Evolutionary conservation across 2,888 invertebrate species (phyloP).

Genomic region (Caenorhabditis wallacei): DNA sequence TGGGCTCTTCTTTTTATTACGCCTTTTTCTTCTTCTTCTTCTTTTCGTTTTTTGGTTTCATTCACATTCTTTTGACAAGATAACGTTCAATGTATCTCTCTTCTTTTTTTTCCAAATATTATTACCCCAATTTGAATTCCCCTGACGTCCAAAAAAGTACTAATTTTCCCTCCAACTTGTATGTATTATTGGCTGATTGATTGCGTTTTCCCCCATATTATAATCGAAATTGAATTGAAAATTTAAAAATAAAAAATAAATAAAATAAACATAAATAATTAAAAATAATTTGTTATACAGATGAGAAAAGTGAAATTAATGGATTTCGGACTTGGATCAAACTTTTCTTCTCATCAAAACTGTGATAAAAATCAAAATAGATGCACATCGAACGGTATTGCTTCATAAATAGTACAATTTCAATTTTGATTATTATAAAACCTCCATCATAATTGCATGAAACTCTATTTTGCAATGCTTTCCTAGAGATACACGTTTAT

Average conservation of each 20-base stretch:
- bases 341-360: no score
- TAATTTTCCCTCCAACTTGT: conserved; percentile 18
- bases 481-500: no score
- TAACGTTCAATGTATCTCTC: conserved; percentile 46
- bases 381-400: no score
- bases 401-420: no score
- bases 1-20: conserved; percentile 40
- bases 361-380: no score
- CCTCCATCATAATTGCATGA: no score
- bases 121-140: background rate
- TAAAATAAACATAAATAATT: conserved; percentile 19
- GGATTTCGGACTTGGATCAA: background rate
- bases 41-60: conserved; percentile 11
- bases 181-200: conserved; percentile 52
- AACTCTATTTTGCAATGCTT: no score
- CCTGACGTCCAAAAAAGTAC: conserved; percentile 13
- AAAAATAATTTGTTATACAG: background rate
- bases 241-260: conserved; percentile 28
- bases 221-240: background rate
- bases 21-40: no score
- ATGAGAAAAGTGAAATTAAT: background rate
- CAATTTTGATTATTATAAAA: no score
- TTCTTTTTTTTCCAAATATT: background rate
- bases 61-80: conserved; percentile 14
- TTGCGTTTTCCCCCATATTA: background rate